Evolutionary conservation across 2,888 invertebrate genomes (phyloP), one percentile per base, ranked within the genome.

Genomic region (Drosophila suboccidentalis): DNA sequence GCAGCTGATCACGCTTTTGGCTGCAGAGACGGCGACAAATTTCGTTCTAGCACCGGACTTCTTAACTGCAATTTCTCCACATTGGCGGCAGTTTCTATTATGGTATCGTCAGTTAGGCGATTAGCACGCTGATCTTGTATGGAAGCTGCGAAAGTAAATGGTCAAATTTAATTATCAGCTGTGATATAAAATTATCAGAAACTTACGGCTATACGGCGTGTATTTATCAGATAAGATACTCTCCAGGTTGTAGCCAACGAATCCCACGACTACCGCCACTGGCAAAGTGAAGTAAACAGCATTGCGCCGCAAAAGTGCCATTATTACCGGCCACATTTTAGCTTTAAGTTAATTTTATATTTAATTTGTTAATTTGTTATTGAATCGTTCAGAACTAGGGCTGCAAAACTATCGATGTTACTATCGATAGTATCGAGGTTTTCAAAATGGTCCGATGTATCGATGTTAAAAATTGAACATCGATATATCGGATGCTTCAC

Each of bases 201-300:
- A 80, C 94, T 94, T 92, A 96, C 96, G 94, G 75, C 93, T 95
- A 82, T 95, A 96, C 0, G 96, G 96, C 11, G 96, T 97, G 87
- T 96, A 95, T 93, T 94, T 95, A 90, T 95, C 95, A 0, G 96
- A 96, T 6, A 97, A 53, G 68, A 94, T 91, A 59, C 93, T 95
- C 93, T 98, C 98, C 72, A 98, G 79, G 85, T 97, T 96, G 91
- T 98, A 98, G 29, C 98, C 98, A 82, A 98, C 93, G 60, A 96
- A 94, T 4, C 98, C 98, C 29, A 98, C 94, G 0, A 97, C 93
- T 0, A 95, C 96, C 0, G 97, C 98, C 73, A 97, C 94, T 0
- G 98, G 98, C 44, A 98, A 92, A 0, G 97, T 97, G 38, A 98
- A 93, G 76, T 95, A 96, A 0, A 97, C 96, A 0, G 96, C 96